A percentile compares a stretch with the other conserved stretches of the same genome.
Evolutionary conservation across 2,888 invertebrate genomes (phyloP).

Genomic region (Alloplasta piceator): DNA sequence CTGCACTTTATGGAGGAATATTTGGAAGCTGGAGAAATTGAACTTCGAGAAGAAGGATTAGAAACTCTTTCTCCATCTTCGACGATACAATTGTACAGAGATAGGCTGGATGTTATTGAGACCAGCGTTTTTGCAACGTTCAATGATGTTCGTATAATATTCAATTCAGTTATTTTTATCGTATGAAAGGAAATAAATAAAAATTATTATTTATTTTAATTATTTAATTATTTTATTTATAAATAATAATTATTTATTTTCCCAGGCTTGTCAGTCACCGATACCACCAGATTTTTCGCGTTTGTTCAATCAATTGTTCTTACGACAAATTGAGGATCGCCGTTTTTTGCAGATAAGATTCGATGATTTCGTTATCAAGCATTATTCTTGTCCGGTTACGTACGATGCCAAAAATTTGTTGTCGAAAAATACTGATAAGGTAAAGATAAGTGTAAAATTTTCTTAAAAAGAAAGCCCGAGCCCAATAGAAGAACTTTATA

Average conservation of each 20-base stretch:
- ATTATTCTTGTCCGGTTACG: conserved; percentile 80
- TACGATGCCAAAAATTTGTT: conserved; percentile 79
- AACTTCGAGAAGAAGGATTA: conserved; percentile 77
- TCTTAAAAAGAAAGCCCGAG: too few relatives aligned
- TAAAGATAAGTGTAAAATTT: conserved; percentile 60
- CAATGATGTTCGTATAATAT: conserved; percentile 76
- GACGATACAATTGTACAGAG: conserved; percentile 72
- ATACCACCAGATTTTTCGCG: conserved; percentile 57
- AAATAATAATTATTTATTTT: conserved; percentile 22
- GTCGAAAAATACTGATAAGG: conserved; percentile 82
- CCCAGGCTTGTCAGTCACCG: conserved; percentile 72
- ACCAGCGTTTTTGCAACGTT: conserved; percentile 78
- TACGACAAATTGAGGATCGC: conserved; percentile 17
- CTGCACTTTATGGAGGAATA: conserved; percentile 79
- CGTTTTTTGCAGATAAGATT: conserved; percentile 57
- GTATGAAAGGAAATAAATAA: background rate
- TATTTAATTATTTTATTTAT: too few relatives aligned
- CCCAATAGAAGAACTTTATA: too few relatives aligned
- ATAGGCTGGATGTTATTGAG: conserved; percentile 76
- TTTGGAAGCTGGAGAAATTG: conserved; percentile 73
- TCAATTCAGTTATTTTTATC: background rate
- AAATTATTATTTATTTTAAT: background rate
- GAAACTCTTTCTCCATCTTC: conserved; percentile 67
- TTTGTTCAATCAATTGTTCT: conserved; percentile 61
- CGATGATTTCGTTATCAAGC: conserved; percentile 79